A percentile compares a stretch with the other conserved stretches of the same genome.
These are phyloP conservation scores for Arion vulgaris DNA, from an alignment of 1,140 invertebrate genomes.

Conservation along the genomic window DNA sequence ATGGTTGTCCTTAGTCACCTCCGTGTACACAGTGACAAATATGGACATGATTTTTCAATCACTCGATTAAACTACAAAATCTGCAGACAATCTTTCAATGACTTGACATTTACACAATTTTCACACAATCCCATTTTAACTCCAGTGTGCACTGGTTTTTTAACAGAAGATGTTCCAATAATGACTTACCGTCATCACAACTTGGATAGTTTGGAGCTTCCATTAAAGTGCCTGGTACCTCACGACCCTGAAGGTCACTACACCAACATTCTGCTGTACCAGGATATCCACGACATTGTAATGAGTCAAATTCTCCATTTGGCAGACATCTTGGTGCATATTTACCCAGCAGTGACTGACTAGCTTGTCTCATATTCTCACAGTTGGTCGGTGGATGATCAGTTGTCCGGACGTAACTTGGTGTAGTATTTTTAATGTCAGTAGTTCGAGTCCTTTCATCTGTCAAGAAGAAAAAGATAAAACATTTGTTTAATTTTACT, in stretches of 20 bases:
- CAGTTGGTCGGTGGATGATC: conserved; percentile 48
- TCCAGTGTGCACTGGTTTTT: too few species aligned
- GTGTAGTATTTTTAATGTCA: neutral
- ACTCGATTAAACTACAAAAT: too few species aligned
- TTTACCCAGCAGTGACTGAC: conserved; percentile 40
- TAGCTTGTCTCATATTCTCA: conserved; percentile 49
- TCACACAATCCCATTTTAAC: too few species aligned
- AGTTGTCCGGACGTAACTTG: conserved; percentile 38
- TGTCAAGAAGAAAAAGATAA: too few species aligned
- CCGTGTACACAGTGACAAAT: too few species aligned
- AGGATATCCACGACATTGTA: conserved; percentile 54
- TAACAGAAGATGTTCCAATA: too few species aligned
- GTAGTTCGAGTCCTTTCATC: neutral
- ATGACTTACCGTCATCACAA: conserved; percentile 52
- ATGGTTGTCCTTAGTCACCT: too few species aligned
- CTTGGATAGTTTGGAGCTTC: conserved; percentile 49
- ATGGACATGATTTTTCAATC: too few species aligned
- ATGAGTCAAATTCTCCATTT: conserved; percentile 53
- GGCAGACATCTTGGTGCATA: conserved; percentile 52
- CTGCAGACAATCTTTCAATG: too few species aligned
- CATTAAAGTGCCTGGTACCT: conserved; percentile 55
- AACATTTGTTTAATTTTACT: too few species aligned
- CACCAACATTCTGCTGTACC: conserved; percentile 59
- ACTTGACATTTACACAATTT: too few species aligned
- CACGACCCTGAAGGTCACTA: conserved; percentile 52